Evolutionary conservation across 2,113 vertebrate species (phyloP).

Genomic region (Chroicocephalus ridibundus): DNA sequence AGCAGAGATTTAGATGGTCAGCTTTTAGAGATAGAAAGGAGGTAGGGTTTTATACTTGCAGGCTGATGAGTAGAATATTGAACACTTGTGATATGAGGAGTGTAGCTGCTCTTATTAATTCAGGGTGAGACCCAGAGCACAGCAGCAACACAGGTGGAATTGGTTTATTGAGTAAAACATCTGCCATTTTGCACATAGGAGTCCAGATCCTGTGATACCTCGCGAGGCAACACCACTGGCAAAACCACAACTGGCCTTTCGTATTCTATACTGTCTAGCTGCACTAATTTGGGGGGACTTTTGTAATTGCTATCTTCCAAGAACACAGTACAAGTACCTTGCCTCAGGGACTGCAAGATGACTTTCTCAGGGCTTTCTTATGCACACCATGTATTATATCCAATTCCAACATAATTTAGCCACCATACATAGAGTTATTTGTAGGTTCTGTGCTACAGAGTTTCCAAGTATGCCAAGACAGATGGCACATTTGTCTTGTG

Average conservation of each 20-base stretch:
- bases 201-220: not conserved
- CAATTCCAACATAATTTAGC: not conserved
- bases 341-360: not conserved
- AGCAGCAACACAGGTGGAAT: not conserved
- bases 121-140: not conserved
- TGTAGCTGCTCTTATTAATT: not conserved
- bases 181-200: not conserved
- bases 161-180: not conserved
- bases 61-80: not conserved
- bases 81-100: not conserved
- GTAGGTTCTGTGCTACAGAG: not conserved
- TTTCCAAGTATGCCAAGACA: not conserved
- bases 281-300: not conserved
- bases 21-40: not conserved
- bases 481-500: not conserved
- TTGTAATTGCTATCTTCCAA: not conserved
- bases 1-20: not conserved
- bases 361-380: not conserved
- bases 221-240: not conserved
- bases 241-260: not conserved
- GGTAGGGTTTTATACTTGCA: not conserved
- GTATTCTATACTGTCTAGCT: not conserved
- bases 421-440: not conserved
- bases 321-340: not conserved
- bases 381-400: not conserved